Conservation (phyloP, 2,888 invertebrate species). For the Mythimna lalbum region DNA sequence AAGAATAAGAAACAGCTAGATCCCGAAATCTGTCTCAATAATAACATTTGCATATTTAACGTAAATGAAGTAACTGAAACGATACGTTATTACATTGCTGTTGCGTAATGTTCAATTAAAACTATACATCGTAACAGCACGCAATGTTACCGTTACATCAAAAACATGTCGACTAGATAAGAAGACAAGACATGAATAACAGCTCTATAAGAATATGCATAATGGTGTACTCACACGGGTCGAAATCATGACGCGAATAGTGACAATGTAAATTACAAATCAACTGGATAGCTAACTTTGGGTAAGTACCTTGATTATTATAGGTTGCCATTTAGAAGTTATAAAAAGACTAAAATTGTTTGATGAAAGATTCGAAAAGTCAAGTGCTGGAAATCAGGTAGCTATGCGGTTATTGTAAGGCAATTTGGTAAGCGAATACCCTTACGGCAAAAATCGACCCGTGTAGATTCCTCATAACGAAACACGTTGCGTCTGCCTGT, state of each 20-base stretch:
- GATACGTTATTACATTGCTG: slow-evolving; percentile 63
- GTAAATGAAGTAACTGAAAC: slow-evolving; percentile 53
- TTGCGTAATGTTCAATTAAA: slow-evolving; percentile 73
- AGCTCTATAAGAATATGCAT: slow-evolving; percentile 65
- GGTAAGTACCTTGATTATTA: too few relatives aligned
- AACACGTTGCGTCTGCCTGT: slow-evolving; percentile 63
- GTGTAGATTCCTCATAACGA: slow-evolving; percentile 41
- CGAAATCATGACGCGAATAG: slow-evolving; percentile 4
- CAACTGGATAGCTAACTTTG: not conserved
- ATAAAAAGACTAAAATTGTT: too few relatives aligned
- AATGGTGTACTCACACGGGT: slow-evolving; percentile 17
- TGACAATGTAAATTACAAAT: not conserved
- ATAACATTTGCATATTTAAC: slow-evolving; percentile 57
- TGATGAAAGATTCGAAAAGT: too few relatives aligned
- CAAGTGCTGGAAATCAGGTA: not conserved
- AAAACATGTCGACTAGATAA: slow-evolving; percentile 71
- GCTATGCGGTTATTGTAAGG: not conserved
- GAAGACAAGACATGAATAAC: slow-evolving; percentile 71
- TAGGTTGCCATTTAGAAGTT: too few relatives aligned
- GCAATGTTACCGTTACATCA: slow-evolving; percentile 73
- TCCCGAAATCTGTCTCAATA: slow-evolving; percentile 11
- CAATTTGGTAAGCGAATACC: not conserved
- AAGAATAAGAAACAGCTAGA: not conserved
- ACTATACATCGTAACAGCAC: slow-evolving; percentile 70
- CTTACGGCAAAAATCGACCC: slow-evolving; percentile 22